Evolutionary conservation across 2,113 vertebrate genomes (phyloP).

Genomic region (Sminthopsis crassicaudata): DNA sequence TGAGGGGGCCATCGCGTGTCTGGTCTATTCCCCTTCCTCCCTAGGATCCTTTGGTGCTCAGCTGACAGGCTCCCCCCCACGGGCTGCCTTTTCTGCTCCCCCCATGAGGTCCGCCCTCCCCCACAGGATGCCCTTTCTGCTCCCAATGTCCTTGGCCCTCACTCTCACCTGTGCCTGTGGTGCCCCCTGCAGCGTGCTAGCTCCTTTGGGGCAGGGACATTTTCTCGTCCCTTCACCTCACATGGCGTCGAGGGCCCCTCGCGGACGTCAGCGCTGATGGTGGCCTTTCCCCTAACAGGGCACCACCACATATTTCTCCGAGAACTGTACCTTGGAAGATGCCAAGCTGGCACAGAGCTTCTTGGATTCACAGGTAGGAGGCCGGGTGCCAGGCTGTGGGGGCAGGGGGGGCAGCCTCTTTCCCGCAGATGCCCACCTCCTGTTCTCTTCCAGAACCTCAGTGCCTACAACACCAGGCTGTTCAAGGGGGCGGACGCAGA

Average conservation of each 20-base stretch:
- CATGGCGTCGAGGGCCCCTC: not conserved
- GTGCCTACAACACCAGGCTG: slow-evolving; percentile 94
- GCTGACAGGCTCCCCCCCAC: not conserved
- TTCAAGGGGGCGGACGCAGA: slow-evolving; percentile 86
- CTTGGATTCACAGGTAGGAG: slow-evolving; percentile 90
- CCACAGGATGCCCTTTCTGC: not conserved
- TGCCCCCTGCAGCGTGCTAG: not conserved
- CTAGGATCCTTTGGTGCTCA: not conserved
- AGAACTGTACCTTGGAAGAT: slow-evolving; percentile 91
- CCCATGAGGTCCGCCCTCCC: too few relatives aligned
- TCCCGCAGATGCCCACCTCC: not conserved
- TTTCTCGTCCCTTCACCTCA: too few relatives aligned
- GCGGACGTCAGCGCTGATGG: not conserved
- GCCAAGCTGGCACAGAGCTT: slow-evolving; percentile 93
- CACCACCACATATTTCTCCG: slow-evolving; percentile 93
- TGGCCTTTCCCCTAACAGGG: slow-evolving; percentile 82
- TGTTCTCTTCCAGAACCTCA: slow-evolving; percentile 86
- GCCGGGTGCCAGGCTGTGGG: not conserved
- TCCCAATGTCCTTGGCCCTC: not conserved
- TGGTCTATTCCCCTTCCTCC: not conserved
- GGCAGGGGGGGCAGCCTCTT: not conserved
- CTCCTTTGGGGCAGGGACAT: too few relatives aligned
- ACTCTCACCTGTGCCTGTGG: too few relatives aligned
- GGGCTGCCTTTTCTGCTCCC: not conserved
- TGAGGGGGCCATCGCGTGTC: not conserved